Evolutionary conservation across 2,888 invertebrate species (phyloP).

Genomic region (Steinernema scapterisci): DNA sequence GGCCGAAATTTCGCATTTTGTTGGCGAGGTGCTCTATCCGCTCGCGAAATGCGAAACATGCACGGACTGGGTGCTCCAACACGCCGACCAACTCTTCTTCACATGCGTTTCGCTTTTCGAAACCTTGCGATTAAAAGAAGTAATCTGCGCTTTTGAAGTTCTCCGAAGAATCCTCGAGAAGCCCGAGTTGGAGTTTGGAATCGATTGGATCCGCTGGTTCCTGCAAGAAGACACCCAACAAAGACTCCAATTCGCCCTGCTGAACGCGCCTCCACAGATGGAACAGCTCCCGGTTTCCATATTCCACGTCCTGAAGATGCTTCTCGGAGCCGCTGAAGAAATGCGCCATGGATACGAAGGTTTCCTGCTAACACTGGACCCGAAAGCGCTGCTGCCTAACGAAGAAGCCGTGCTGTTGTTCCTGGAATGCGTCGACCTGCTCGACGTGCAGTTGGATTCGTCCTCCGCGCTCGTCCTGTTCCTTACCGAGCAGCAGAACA

Average conservation of each 20-base stretch:
- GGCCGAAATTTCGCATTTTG: background rate
- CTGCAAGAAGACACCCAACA: background rate
- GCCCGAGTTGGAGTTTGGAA: background rate
- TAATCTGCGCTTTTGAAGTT: background rate
- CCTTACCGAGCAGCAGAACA: background rate
- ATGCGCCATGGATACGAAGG: background rate
- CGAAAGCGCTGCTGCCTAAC: background rate
- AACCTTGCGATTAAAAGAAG: background rate
- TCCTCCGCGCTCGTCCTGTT: background rate
- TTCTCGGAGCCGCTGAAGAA: background rate
- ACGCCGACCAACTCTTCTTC: background rate
- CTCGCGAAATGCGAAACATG: background rate
- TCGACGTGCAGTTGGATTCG: background rate
- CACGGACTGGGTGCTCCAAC: background rate
- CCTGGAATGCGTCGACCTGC: background rate
- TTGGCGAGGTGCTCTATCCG: background rate
- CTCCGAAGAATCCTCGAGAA: background rate
- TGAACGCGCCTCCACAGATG: background rate
- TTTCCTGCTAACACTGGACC: background rate
- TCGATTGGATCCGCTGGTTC: slow-evolving; percentile 8
- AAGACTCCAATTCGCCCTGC: background rate
- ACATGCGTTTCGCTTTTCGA: background rate
- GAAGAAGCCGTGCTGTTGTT: background rate
- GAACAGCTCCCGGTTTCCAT: background rate
- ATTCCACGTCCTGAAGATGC: background rate